phyloP scores from a whole-genome alignment of 2,888 invertebrate species.

The Oegoconia quadripuncta region DNA sequence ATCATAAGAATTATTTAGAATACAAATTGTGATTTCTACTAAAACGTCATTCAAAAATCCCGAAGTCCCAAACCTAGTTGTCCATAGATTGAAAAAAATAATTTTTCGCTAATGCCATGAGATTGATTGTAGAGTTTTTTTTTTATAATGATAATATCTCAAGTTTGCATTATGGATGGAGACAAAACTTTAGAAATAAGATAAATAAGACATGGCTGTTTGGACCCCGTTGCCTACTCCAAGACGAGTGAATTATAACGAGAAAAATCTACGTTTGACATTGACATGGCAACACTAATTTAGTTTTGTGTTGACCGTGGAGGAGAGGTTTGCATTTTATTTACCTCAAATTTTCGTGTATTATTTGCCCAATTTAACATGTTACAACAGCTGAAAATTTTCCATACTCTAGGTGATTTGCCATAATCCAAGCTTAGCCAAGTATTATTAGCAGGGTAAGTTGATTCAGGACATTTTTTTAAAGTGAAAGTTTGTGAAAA shows the following conservation, averaged over 20 bases:
- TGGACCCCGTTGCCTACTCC: no score
- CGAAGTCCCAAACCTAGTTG: no score
- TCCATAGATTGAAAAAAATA: no score
- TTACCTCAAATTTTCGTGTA: slow-evolving; percentile 38
- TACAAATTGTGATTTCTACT: slow-evolving; percentile 1
- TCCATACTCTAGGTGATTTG: slow-evolving; percentile 41
- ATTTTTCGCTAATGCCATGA: no score
- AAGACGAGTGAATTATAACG: no score
- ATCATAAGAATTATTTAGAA: neutral
- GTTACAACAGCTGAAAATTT: slow-evolving; percentile 34
- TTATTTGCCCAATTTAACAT: slow-evolving; percentile 43
- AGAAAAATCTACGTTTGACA: no score
- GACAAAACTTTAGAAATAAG: no score
- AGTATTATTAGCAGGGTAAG: slow-evolving; percentile 49
- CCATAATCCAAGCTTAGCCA: slow-evolving; percentile 33
- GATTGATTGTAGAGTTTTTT: no score
- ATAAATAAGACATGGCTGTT: no score
- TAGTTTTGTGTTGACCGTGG: slow-evolving; percentile 50
- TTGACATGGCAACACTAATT: slow-evolving; percentile 7
- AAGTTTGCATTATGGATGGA: no score
- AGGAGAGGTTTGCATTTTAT: slow-evolving; percentile 39
- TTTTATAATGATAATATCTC: no score
- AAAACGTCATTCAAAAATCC: neutral
- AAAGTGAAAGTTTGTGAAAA: slow-evolving; percentile 53
- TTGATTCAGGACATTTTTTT: slow-evolving; percentile 21